These are phyloP conservation scores for Triplophysa tibetana DNA, from an alignment of 2,113 vertebrate genomes.

Conservation along the genomic window DNA sequence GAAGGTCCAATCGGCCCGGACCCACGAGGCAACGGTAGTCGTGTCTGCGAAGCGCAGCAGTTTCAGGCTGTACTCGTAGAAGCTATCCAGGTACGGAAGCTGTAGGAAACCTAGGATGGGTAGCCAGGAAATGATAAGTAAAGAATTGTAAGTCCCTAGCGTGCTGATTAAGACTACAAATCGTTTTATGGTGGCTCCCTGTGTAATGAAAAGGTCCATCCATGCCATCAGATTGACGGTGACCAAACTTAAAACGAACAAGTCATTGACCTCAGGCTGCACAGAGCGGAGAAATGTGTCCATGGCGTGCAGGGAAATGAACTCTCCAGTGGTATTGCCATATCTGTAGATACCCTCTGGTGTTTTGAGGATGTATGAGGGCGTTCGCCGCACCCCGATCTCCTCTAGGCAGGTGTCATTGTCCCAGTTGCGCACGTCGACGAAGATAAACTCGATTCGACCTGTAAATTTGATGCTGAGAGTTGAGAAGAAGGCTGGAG, in stretches of 20 bases:
- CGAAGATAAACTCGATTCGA: slow-evolving; percentile 96
- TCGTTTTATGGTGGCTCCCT: slow-evolving; percentile 94
- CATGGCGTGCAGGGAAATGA: slow-evolving; percentile 91
- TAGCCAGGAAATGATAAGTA: slow-evolving; percentile 96
- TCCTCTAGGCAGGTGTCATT: slow-evolving; percentile 84
- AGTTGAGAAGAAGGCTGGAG: slow-evolving; percentile 92
- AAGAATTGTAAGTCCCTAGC: slow-evolving; percentile 95
- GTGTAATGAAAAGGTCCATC: slow-evolving; percentile 98
- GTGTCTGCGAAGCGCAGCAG: slow-evolving; percentile 93
- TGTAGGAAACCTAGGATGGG: slow-evolving; percentile 94
- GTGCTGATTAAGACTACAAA: slow-evolving; percentile 98
- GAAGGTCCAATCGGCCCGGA: slow-evolving; percentile 95
- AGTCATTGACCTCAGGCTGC: slow-evolving; percentile 95
- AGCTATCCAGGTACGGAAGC: slow-evolving; percentile 89
- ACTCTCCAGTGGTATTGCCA: slow-evolving; percentile 92
- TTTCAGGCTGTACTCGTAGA: slow-evolving; percentile 94
- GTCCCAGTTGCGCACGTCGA: slow-evolving; percentile 89
- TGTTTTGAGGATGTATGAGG: slow-evolving; percentile 92
- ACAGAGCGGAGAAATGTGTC: slow-evolving; percentile 92
- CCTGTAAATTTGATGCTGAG: slow-evolving; percentile 97
- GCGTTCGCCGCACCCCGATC: slow-evolving; percentile 83
- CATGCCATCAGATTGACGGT: slow-evolving; percentile 96
- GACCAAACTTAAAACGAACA: slow-evolving; percentile 94
- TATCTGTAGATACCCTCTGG: slow-evolving; percentile 95
- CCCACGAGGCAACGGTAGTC: slow-evolving; percentile 89